Evolutionary conservation across 2,888 invertebrate species (phyloP), one percentile per base, ranked within the genome.

Genomic region (Blomia tropicalis): DNA sequence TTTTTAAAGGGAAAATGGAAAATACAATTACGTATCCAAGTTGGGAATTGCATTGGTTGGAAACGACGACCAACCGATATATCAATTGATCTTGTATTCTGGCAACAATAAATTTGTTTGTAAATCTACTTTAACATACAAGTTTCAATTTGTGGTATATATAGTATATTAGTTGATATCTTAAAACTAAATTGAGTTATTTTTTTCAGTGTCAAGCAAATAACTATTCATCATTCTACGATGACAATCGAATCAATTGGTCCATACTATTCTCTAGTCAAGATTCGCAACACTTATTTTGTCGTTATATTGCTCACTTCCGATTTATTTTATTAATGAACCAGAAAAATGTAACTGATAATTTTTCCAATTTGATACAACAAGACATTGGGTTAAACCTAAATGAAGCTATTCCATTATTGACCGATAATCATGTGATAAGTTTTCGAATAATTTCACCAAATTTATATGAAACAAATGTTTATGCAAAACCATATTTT

Each of bases 231-330:
- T 64, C 29, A 80, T 76, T 81, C 70, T 78, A 79, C 68, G 80
- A 80, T 70, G 76, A 76, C 44, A 71, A 72, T 27, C 71, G 75
- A 36, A 74, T 75, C 60, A 78, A 77, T 68, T 80, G 80, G 80
- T 79, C 80, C 14, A 69, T 80, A 54, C 72, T 77, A 68, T 80
- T 80, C 70, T 63, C 62, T 17, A 23, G 11, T 17, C 43, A 43
- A 27, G 36, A 36, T 7, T 27, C 36, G 4, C 23, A 41, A 59
- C 22, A 22, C 11, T 23, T 22, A 47, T 47, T 47, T 47, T 47
- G 47, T 25, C 47, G 47, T 2, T 2, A 47, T 25, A 17, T 47
- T 47, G 47, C 47, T 47, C 47, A 47, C 22, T 47, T n/a, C 22
- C 4, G 17, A 23, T 47, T 47, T 47, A 14, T 23, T 3, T 11